Evolutionary conservation across 2,888 invertebrate species (phyloP), one percentile per base, ranked within the genome.

Genomic region (Exocentrus adspersus): DNA sequence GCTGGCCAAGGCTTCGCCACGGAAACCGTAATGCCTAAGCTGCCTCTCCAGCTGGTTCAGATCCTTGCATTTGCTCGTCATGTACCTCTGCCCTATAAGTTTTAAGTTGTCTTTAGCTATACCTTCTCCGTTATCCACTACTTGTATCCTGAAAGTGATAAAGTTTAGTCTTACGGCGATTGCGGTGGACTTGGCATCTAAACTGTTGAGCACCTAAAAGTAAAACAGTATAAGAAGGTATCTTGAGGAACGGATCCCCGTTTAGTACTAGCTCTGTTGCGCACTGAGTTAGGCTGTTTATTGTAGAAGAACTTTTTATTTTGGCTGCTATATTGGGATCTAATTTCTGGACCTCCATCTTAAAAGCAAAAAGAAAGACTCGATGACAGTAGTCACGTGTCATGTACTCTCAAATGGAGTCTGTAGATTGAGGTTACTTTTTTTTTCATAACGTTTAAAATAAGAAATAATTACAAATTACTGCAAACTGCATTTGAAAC

Each of bases 91-190:
- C 10, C 90, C 92, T 50, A 91, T 76, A 19, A 81, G 68, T 48
- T 84, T 76, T 64, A 93, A 83, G 76, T 89, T 86, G 20, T 81
- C 75, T 71, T 83, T 80, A 1, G 81, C 72, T 24, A 94, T 87
- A 1, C 94, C 94, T 71, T 68, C 72, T 1, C 93, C 93, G 84
- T 93, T 92, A 78, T 94, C 94, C 37, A 92, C 85, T 4, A 93
- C 89, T 86, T 91, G 91, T 69, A 94, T 85, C 69, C 85, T 85
- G 72, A 85, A 86, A 65, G 86, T 84, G 60, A 82, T 77, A 20
- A 89, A 80, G 78, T 92, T 84, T 19, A 93, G 78, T 74, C 92
- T 84, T 54, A 93, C 84, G 16, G 91, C 91, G 60, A 94, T 86
- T 19, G 89, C 88, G 14, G 87, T 87, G 1, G 92, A 87, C 67